Base-by-base conservation (phyloP, 1,140 invertebrate species). In the Tetragnatha versicolor region DNA sequence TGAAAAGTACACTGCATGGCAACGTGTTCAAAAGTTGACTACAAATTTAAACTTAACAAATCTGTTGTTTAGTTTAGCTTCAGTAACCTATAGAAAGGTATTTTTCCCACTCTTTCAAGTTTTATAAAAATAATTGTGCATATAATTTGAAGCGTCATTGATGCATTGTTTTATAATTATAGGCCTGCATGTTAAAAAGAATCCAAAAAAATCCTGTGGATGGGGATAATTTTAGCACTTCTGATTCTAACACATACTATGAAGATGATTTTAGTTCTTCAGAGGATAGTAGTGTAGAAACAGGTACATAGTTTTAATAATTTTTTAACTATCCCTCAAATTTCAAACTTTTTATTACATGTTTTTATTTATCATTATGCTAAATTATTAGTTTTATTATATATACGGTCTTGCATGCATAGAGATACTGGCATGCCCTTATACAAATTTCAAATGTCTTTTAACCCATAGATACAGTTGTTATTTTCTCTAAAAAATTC, bases 241-340 rank as follows among this genome's bases (percentile, higher is more conserved):
- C 93, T 0, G 94, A 97, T 85, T 95, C 94, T 4, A 95, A 94
- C 45, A 95, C 94, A 22, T 97, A 94, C 85, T 96, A 95, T 85
- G 94, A 96, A 86, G 94, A 97, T 84, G 88, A 89, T 86, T 93
- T 96, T 84, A 93, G 94, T 83, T 94, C 92, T 84, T 94, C 94
- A 0, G 93, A 94, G 80, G 94, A 95, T 83, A 95, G 92, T 72
- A 93, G 93, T 79, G 92, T 91, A 35, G 93, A 94, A 84, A 93
- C 94, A 85, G 93, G 92, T 91, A 87, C 86, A 75, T 79, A 77
- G 3, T 51, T 25, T 37, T 58, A 2, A 10, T 17, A n/a, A n/a
- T n/a, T n/a, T n/a, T n/a, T n/a, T n/a, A n/a, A n/a, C n/a, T n/a
- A n/a, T n/a, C n/a, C n/a, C n/a, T n/a, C n/a, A n/a, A n/a, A n/a